These are phyloP conservation scores for Xenus cinereus DNA, from an alignment of 2,113 vertebrate species.

Conservation along the genomic window DNA sequence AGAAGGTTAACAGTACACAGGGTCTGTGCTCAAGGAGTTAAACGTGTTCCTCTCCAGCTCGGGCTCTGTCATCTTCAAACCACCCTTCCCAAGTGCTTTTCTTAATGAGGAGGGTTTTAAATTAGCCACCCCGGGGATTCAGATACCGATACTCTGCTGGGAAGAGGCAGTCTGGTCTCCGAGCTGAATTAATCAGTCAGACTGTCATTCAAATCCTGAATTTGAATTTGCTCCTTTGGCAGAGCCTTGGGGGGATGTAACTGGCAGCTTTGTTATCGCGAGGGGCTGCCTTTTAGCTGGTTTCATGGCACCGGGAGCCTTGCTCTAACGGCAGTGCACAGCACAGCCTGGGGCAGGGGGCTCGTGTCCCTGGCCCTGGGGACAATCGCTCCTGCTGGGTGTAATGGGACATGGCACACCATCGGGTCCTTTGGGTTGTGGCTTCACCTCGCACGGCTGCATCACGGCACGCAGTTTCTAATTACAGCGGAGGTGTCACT, in stretches of 20 bases:
- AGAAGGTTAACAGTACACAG: neutral
- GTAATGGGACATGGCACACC: neutral
- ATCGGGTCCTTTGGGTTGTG: neutral
- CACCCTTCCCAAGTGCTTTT: conserved; percentile 15
- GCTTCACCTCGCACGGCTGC: neutral
- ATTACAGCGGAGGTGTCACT: neutral
- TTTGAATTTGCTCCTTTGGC: neutral
- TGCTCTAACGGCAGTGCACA: neutral
- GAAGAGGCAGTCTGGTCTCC: neutral
- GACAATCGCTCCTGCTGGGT: fast-evolving
- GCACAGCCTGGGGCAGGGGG: neutral
- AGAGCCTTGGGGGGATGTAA: neutral
- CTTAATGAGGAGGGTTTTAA: conserved; percentile 11
- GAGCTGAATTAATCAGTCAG: conserved; percentile 35
- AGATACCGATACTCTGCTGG: neutral
- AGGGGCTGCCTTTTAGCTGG: neutral
- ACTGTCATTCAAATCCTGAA: conserved; percentile 6
- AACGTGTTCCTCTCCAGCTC: neutral
- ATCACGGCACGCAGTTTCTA: neutral
- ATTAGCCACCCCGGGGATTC: neutral
- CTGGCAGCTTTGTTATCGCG: neutral
- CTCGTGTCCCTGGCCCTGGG: fast-evolving
- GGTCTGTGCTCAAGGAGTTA: neutral
- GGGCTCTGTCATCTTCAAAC: neutral
- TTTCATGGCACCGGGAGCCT: neutral